Evolutionary conservation across 2,113 vertebrate genomes (phyloP).

Genomic region (Odobenus rosmarus): DNA sequence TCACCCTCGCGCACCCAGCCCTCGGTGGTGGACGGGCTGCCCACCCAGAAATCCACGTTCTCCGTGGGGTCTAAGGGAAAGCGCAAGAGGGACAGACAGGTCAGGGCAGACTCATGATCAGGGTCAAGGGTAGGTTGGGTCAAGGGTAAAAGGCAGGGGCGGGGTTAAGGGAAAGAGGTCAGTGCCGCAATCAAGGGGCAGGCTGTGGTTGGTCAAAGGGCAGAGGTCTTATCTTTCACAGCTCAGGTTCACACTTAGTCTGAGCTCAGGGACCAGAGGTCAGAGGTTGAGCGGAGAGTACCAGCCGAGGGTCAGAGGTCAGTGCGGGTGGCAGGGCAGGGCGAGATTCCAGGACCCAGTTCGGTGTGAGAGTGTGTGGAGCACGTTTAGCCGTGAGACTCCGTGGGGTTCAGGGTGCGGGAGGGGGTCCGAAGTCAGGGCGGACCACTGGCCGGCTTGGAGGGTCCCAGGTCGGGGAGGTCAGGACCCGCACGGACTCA

Average conservation of each 20-base stretch:
- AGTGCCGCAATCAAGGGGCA: not conserved
- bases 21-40: constrained; percentile 64
- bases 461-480: not conserved
- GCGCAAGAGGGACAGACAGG: fast-evolving
- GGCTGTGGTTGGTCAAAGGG: not conserved
- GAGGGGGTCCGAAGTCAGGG: not conserved
- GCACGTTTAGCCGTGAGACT: fast-evolving
- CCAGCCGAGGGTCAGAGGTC: not conserved
- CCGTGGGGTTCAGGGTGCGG: not conserved
- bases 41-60: constrained; percentile 84
- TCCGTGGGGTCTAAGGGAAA: constrained; percentile 89
- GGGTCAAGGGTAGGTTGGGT: not conserved
- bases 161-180: not conserved
- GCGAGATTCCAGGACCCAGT: not conserved
- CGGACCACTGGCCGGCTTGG: not conserved
- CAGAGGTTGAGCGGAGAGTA: not conserved
- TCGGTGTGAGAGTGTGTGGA: not conserved
- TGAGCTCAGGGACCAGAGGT: not conserved
- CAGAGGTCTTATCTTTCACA: not conserved
- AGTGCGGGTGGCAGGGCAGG: not conserved
- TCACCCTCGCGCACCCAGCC: constrained; percentile 92
- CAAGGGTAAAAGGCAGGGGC: not conserved
- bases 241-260: not conserved
- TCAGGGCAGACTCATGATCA: not conserved
- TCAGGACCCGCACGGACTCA: constrained; percentile 77